Conservation (phyloP, 2,888 invertebrate genomes). For the Corbicula japonica region DNA sequence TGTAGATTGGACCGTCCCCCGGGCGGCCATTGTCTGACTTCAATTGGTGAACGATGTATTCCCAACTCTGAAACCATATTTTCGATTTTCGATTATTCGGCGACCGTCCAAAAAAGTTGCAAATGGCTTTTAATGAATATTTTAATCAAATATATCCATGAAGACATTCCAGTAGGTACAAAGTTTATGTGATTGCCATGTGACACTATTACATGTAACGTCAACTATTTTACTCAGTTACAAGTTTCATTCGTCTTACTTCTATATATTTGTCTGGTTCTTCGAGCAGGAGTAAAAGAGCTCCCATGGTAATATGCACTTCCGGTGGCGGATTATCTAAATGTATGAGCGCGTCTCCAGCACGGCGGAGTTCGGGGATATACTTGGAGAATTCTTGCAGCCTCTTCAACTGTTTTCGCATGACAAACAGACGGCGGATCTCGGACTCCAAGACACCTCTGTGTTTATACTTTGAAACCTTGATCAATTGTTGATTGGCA, state of each 20-base stretch:
- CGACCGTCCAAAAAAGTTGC: too few relatives aligned
- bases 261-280: constrained; percentile 55
- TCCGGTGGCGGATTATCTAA: constrained; percentile 42
- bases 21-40: not conserved
- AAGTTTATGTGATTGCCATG: too few relatives aligned
- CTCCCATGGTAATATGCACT: constrained; percentile 55
- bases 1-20: constrained; percentile 34
- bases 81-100: too few relatives aligned
- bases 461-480: constrained; percentile 34
- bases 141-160: too few relatives aligned
- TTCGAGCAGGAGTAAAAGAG: constrained; percentile 45
- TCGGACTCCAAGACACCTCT: constrained; percentile 39
- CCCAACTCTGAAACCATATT: constrained; percentile 47
- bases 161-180: too few relatives aligned
- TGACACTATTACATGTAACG: too few relatives aligned
- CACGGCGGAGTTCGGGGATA: constrained; percentile 34
- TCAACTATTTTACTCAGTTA: too few relatives aligned
- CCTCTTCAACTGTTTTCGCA: constrained; percentile 43
- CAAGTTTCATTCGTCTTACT: too few relatives aligned
- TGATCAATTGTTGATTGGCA: constrained; percentile 29
- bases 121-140: too few relatives aligned
- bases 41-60: constrained; percentile 43
- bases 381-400: constrained; percentile 35
- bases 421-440: constrained; percentile 39
- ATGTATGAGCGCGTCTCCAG: constrained; percentile 28